Percentiles rank a stretch among this genome's conserved stretches.
These are phyloP conservation scores for Oreotragus oreotragus DNA, from an alignment of 2,113 vertebrate genomes.

Conservation along the genomic window DNA sequence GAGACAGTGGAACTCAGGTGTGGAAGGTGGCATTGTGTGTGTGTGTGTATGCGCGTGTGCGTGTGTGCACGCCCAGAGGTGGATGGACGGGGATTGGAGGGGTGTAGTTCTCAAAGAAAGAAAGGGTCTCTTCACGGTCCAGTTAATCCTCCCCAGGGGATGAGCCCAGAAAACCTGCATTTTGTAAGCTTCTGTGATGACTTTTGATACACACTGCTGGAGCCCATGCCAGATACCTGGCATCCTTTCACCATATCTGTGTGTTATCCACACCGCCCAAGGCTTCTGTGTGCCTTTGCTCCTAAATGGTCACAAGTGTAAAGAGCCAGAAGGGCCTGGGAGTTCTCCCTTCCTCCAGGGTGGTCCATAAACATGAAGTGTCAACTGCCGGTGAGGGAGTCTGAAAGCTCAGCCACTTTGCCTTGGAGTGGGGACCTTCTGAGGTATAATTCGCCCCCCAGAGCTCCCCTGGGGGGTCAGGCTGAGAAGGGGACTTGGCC, in stretches of 20 bases:
- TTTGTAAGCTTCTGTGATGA: neutral
- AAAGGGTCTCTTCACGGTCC: neutral
- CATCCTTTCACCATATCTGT: neutral
- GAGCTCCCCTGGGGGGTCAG: neutral
- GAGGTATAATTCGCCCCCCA: neutral
- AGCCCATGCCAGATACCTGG: neutral
- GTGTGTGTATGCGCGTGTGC: accelerated
- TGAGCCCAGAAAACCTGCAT: neutral
- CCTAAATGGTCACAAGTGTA: neutral
- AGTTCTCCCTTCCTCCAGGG: neutral
- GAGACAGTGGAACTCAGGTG: neutral
- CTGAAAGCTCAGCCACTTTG: neutral
- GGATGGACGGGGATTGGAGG: neutral
- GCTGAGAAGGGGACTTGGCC: neutral
- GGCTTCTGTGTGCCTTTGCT: neutral
- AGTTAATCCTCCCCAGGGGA: neutral
- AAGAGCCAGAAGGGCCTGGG: neutral
- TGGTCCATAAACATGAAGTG: too few relatives aligned
- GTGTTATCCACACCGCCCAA: neutral
- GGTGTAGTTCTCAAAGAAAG: neutral
- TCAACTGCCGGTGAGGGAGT: neutral
- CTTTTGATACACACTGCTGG: neutral
- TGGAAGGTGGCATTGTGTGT: neutral
- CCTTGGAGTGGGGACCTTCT: neutral
- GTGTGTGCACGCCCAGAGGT: accelerated